Evolutionary conservation across 2,113 vertebrate genomes (phyloP), one percentile per base, ranked within the genome.

Genomic region (Setophaga kirtlandii): DNA sequence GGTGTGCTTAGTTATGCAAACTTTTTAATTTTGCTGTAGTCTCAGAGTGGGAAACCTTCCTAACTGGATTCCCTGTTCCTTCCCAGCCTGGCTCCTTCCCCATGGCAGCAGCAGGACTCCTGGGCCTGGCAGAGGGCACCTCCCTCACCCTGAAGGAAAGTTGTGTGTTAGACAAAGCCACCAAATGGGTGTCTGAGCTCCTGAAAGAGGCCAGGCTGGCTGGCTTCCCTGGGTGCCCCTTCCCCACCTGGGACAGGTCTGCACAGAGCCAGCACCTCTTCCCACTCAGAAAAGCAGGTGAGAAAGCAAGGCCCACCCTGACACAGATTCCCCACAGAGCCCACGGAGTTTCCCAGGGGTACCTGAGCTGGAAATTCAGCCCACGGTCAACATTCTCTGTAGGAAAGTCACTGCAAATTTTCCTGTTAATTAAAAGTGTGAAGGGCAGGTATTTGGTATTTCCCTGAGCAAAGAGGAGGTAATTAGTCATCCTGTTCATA

Each of bases 261-360:
- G 39, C 2, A 7, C 39, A 64, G 50, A 79, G 49, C 31, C 50
- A 39, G 74, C 39, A 12, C n/a, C 0, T 2, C 59, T 91, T 85
- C 42, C 71, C 35, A 19, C 42, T 76, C 50, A 47, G 78, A 59
- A 69, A 89, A 69, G 74, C 10, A 6, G 35, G 11, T 23, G 59
- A 60, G 89, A 70, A 75, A 67, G 47, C n/a, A n/a, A 49, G 64
- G 39, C 28, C 35, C 50, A 19, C 19, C 10, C 44, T 46, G 50
- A 31, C 5, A 2, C 0, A 0, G 56, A 14, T 55, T 60, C 18
- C 24, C n/a, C 24, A 8, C 1, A 3, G 49, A 44, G 22, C 31
- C 39, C 39, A 27, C 53, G 89, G 77, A 44, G 3, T 73, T 90
- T 80, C 59, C 78, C 16, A 39, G 39, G 27, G 28, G 13, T 21